Conservation (phyloP, 1,140 invertebrate genomes). For the Homalodisca vitripennis region DNA sequence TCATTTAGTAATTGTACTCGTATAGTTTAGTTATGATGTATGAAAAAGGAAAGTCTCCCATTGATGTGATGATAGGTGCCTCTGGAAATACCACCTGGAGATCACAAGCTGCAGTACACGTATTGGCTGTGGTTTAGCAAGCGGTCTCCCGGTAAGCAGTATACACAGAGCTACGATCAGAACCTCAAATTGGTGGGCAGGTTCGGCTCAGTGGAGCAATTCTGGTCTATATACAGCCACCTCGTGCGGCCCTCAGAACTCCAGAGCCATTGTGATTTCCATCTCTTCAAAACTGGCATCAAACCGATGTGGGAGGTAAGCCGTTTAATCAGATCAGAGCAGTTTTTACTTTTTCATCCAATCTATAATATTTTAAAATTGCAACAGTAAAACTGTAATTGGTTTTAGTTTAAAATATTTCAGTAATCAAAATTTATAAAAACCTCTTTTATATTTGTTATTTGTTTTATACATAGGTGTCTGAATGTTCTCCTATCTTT, state of each 20-base stretch:
- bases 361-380: too few relatives aligned
- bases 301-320: constrained; percentile 96
- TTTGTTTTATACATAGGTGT: too few relatives aligned
- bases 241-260: constrained; percentile 85
- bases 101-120: constrained; percentile 85
- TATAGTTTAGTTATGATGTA: neutral
- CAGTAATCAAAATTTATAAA: too few relatives aligned
- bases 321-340: too few relatives aligned
- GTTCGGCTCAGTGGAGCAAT: constrained; percentile 92
- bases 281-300: constrained; percentile 97
- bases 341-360: too few relatives aligned
- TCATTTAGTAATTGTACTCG: neutral
- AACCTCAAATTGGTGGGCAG: constrained; percentile 75
- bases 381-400: too few relatives aligned
- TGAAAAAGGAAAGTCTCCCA: neutral
- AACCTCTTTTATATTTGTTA: too few relatives aligned
- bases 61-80: constrained; percentile 48
- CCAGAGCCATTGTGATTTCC: constrained; percentile 89
- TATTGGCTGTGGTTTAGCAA: constrained; percentile 90
- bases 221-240: constrained; percentile 94
- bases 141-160: constrained; percentile 66
- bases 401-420: too few relatives aligned
- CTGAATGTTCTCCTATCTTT: too few relatives aligned
- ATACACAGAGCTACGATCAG: constrained; percentile 67
- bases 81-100: constrained; percentile 67